Evolutionary conservation across 2,113 vertebrate genomes (phyloP), one percentile per base, ranked within the genome.

Genomic region (Coracopsis vasa): DNA sequence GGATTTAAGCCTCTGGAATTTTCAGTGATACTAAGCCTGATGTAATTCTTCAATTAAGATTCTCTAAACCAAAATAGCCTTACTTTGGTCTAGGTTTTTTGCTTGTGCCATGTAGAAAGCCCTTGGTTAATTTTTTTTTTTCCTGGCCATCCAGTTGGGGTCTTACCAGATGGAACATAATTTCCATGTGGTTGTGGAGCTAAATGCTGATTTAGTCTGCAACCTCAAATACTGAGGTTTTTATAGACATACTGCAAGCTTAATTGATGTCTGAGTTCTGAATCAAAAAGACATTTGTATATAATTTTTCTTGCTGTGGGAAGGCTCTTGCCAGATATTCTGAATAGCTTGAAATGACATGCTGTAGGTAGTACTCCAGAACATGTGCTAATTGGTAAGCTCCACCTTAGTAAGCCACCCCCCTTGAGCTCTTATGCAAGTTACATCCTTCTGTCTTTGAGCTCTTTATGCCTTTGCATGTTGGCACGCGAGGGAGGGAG

Each of bases 401-500:
- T 13, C 25, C 39, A 44, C 64, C 17, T 50, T n/a, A 12, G 6
- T 20, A 28, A 42, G 50, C 27, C 13, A 12, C 8, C 31, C 23
- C 4, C 13, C 13, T 56, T 13, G 0, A 1, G 45, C 39, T 21
- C 33, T 61, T n/a, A 54, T 4, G 41, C 39, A 54, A 27, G 10
- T 72, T 14, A 9, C 2, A 19, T 48, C 51, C 33, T 61, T 31
- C 8, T 33, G 1, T 13, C 31, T 70, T 41, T 33, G 24, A 83
- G 27, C 66, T 10, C 48, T 86, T 86, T 37, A 53, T 65, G 48
- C 27, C 28, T 48, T 31, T 41, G 41, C 6, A 3, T 5, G 16
- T 33, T n/a, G 18, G 23, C 16, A 3, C 4, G 6, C 0, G 1
- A 70, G 37, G 56, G 28, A 62, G 33, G 29, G 19, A 60, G 16